Conservation (phyloP, 2,888 invertebrate genomes). For the Xanthorhoe spadicearia region DNA sequence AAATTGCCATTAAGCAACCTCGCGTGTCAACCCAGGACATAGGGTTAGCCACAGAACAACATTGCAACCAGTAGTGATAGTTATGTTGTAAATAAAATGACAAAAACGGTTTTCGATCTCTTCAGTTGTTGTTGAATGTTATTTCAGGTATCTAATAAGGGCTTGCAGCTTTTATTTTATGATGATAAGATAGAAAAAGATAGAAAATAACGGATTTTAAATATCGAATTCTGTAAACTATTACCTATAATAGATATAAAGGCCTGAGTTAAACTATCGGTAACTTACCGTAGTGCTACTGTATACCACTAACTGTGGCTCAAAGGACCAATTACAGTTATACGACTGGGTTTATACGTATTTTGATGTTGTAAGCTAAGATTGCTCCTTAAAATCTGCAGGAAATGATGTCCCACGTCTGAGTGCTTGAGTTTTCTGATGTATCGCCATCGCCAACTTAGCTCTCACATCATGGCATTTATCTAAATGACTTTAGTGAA, state of each 20-base stretch:
- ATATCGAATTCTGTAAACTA: too few species aligned
- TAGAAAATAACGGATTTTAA: too few species aligned
- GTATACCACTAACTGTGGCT: conserved; percentile 1
- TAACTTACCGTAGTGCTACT: background rate
- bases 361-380: conserved; percentile 22
- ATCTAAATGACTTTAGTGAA: background rate
- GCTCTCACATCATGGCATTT: background rate
- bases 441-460: background rate
- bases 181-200: too few species aligned
- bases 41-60: conserved; percentile 10
- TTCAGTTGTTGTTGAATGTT: too few species aligned
- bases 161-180: too few species aligned
- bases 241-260: too few species aligned
- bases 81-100: background rate
- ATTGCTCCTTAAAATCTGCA: conserved; percentile 13
- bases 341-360: conserved; percentile 28
- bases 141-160: too few species aligned
- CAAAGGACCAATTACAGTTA: conserved; percentile 15
- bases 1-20: conserved; percentile 72
- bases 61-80: conserved; percentile 5
- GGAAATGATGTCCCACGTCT: conserved; percentile 8
- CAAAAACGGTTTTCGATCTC: too few species aligned
- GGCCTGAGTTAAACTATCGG: too few species aligned
- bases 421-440: background rate
- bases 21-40: conserved; percentile 42